phyloP scores from a whole-genome alignment of 1,140 invertebrate genomes.

The Dufourea novaeangliae region DNA sequence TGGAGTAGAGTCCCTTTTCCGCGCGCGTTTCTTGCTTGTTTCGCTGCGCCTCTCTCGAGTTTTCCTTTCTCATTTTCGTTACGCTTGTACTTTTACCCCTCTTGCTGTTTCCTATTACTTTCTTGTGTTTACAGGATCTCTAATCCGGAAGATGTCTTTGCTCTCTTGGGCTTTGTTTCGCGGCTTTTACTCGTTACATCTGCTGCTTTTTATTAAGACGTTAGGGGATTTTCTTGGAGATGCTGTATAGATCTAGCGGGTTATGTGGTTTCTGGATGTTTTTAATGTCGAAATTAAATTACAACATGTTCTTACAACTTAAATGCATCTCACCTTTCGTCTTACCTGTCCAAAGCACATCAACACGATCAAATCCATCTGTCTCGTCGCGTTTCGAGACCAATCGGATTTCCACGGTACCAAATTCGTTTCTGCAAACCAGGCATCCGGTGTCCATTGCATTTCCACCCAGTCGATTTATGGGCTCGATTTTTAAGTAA shows the following conservation, averaged over 20 bases:
- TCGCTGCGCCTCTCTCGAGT: background rate
- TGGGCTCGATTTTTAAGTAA: constrained; percentile 43
- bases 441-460: background rate
- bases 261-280: too few species aligned
- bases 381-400: background rate
- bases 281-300: too few species aligned
- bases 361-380: too few species aligned
- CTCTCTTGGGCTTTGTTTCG: too few species aligned
- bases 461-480: constrained; percentile 22
- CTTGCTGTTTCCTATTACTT: background rate
- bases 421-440: background rate
- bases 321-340: too few species aligned
- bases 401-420: background rate
- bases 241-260: too few species aligned
- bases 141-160: too few species aligned
- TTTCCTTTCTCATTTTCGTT: background rate
- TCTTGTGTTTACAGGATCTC: background rate
- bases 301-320: too few species aligned
- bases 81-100: background rate
- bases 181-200: too few species aligned
- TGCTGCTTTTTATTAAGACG: background rate
- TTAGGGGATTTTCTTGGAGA: too few species aligned
- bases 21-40: background rate
- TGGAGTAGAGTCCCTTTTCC: background rate
- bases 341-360: too few species aligned